These are phyloP conservation scores for Hippocampus zosterae DNA, from an alignment of 2,113 vertebrate species.

Conservation along the genomic window DNA sequence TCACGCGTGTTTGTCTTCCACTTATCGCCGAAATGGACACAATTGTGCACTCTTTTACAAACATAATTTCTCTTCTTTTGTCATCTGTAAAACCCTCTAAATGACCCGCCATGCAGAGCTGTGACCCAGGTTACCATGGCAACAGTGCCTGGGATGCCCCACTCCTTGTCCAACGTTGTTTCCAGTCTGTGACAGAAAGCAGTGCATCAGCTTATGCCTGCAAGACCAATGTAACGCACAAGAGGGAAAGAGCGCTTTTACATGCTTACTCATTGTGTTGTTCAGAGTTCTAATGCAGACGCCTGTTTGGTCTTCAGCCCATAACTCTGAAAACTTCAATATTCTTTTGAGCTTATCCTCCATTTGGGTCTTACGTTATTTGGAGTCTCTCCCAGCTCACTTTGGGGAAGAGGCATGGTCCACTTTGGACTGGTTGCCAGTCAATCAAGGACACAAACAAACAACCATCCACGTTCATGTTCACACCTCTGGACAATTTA, in stretches of 20 bases:
- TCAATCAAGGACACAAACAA: background rate
- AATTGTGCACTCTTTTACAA: constrained; percentile 39
- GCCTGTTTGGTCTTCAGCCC: background rate
- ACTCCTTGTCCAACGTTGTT: constrained; percentile 54
- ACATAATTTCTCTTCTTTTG: constrained; percentile 23
- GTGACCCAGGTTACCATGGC: constrained; percentile 72
- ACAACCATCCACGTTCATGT: too few relatives aligned
- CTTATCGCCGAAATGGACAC: constrained; percentile 34
- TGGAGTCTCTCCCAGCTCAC: background rate
- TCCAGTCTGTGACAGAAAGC: constrained; percentile 56
- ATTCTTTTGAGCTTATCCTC: background rate
- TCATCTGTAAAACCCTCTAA: constrained; percentile 55
- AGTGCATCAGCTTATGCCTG: constrained; percentile 29
- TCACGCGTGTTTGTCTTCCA: constrained; percentile 19
- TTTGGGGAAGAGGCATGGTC: background rate
- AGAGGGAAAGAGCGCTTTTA: constrained; percentile 24
- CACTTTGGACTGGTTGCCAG: background rate
- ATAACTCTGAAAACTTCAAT: background rate
- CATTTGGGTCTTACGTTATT: background rate
- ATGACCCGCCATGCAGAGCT: constrained; percentile 61
- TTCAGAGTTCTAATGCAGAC: background rate
- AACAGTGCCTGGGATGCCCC: constrained; percentile 60
- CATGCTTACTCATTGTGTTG: background rate
- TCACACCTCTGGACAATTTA: too few relatives aligned
- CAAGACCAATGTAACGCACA: constrained; percentile 14